phyloP scores from a whole-genome alignment of 2,888 invertebrate species.

The Meandrusa payeni region DNA sequence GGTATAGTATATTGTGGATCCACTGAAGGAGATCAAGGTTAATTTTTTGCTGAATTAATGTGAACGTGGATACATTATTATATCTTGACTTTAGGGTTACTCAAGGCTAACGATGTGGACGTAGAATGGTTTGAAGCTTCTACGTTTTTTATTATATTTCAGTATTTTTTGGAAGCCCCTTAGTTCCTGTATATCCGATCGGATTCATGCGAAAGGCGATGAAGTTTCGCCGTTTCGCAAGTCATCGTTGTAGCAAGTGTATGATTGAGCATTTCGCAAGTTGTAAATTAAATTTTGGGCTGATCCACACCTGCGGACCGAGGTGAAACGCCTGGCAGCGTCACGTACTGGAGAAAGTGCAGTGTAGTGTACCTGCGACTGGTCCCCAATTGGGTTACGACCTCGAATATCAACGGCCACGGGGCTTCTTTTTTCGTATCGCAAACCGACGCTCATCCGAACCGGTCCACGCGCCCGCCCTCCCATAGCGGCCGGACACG shows the following conservation, averaged over 20 bases:
- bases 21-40: too few relatives aligned
- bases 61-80: too few relatives aligned
- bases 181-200: too few relatives aligned
- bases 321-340: slow-evolving; percentile 66
- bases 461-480: slow-evolving; percentile 43
- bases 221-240: background rate
- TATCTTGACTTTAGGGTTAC: too few relatives aligned
- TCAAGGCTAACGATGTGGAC: too few relatives aligned
- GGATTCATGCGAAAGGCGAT: slow-evolving; percentile 10
- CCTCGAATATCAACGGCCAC: slow-evolving; percentile 66
- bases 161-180: too few relatives aligned
- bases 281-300: slow-evolving; percentile 39
- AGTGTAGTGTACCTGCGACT: slow-evolving; percentile 69
- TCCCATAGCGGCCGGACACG: slow-evolving; percentile 33
- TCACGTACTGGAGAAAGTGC: slow-evolving; percentile 77
- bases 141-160: too few relatives aligned
- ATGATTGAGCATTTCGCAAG: slow-evolving; percentile 41
- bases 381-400: slow-evolving; percentile 74
- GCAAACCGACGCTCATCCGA: slow-evolving; percentile 37
- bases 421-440: slow-evolving; percentile 57
- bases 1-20: too few relatives aligned
- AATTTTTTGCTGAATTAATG: too few relatives aligned
- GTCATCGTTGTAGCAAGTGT: slow-evolving; percentile 3
- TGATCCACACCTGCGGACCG: slow-evolving; percentile 42
- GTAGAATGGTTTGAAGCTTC: too few relatives aligned